These are phyloP conservation scores for Tetramorium bicarinatum DNA, from an alignment of 2,888 invertebrate genomes.

Conservation along the genomic window DNA sequence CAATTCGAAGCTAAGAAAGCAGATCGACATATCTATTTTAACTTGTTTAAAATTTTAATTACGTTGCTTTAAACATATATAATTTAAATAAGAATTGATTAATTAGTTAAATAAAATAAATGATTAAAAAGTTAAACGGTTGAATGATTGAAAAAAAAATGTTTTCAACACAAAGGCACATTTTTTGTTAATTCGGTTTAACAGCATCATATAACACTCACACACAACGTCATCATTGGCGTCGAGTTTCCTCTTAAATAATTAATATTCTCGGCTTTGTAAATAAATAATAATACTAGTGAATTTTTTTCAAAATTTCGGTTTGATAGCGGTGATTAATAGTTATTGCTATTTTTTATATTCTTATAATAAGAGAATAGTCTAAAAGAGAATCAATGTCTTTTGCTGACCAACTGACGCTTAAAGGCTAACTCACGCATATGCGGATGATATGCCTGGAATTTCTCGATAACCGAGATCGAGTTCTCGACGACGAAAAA, in stretches of 20 bases:
- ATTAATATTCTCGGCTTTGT: neutral
- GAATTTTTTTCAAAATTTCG: slow-evolving; percentile 15
- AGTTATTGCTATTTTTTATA: neutral
- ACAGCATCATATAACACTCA: neutral
- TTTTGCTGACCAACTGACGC: slow-evolving; percentile 4
- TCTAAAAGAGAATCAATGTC: neutral
- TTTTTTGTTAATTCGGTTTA: neutral
- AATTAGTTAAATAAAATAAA: neutral
- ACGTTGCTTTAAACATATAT: neutral
- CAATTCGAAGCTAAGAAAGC: neutral
- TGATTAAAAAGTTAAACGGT: neutral
- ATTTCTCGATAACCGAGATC: slow-evolving; percentile 36
- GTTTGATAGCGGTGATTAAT: neutral
- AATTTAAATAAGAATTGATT: neutral
- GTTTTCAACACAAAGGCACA: too few relatives aligned
- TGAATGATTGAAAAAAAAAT: neutral
- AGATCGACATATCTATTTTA: neutral
- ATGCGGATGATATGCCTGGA: neutral
- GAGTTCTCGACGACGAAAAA: slow-evolving; percentile 46
- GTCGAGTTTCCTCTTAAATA: slow-evolving; percentile 23
- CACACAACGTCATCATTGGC: neutral
- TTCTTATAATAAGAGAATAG: neutral
- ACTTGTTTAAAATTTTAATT: neutral
- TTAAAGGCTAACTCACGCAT: neutral
- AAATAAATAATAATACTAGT: neutral